phyloP scores from a whole-genome alignment of 2,797 vertebrate species.

The Clamator glandarius region DNA sequence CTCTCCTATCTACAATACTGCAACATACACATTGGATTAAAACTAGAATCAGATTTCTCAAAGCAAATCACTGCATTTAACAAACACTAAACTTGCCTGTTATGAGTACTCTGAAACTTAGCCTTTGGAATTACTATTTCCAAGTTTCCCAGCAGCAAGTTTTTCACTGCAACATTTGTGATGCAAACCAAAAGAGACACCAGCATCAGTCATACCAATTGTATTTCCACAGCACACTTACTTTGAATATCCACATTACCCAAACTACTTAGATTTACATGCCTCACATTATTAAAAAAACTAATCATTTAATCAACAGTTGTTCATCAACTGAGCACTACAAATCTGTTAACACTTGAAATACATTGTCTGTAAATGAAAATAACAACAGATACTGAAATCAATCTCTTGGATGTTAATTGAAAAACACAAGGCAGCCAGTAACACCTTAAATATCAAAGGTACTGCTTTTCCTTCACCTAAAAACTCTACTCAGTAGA shows the following conservation, averaged over 20 bases:
- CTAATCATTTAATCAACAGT: background rate
- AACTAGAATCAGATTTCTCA: background rate
- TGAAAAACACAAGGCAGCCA: background rate
- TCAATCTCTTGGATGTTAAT: background rate
- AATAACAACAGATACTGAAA: background rate
- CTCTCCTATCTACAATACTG: background rate
- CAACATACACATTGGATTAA: background rate
- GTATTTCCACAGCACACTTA: background rate
- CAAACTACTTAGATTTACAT: background rate
- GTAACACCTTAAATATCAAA: background rate
- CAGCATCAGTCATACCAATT: background rate
- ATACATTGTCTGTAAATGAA: background rate
- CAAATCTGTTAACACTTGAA: background rate
- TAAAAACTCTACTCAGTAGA: background rate
- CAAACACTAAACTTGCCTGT: background rate
- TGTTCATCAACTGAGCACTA: background rate
- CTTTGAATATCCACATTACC: background rate
- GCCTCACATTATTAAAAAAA: background rate
- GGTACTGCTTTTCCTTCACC: background rate
- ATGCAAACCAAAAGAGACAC: background rate
- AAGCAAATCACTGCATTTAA: background rate
- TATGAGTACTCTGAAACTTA: background rate
- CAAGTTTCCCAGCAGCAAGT: background rate
- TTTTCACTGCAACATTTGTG: background rate
- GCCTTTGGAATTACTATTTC: background rate